phyloP scores from a whole-genome alignment of 2,113 vertebrate species.

The Ginglymostoma cirratum region DNA sequence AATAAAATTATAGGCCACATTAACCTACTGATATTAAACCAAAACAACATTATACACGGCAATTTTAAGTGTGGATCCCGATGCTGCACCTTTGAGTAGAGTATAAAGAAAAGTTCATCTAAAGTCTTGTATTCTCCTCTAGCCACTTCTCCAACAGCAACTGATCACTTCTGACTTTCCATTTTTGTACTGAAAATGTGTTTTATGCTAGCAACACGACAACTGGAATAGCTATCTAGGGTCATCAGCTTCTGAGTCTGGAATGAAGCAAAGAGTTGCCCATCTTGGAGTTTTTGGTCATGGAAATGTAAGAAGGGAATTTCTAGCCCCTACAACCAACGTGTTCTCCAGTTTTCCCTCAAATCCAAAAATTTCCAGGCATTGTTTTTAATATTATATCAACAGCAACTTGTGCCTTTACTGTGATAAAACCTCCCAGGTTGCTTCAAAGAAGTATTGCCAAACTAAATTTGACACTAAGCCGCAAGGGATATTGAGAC shows the following conservation, averaged over 20 bases:
- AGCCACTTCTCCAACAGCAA: neutral
- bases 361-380: neutral
- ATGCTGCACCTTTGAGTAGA: neutral
- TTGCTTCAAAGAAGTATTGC: neutral
- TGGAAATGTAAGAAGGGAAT: neutral
- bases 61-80: neutral
- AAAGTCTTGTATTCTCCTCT: neutral
- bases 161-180: neutral
- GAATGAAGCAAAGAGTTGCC: neutral
- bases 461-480: neutral
- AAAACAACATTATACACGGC: no score
- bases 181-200: neutral
- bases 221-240: neutral
- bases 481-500: neutral
- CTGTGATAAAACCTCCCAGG: neutral
- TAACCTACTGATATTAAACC: no score
- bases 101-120: neutral
- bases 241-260: neutral
- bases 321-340: neutral
- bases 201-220: neutral
- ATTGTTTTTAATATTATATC: neutral
- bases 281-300: neutral
- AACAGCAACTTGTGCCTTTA: neutral
- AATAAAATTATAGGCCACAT: no score
- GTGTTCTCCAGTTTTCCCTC: neutral